Base-by-base conservation (phyloP, 2,797 vertebrate species). In the Myotis daubentonii region DNA sequence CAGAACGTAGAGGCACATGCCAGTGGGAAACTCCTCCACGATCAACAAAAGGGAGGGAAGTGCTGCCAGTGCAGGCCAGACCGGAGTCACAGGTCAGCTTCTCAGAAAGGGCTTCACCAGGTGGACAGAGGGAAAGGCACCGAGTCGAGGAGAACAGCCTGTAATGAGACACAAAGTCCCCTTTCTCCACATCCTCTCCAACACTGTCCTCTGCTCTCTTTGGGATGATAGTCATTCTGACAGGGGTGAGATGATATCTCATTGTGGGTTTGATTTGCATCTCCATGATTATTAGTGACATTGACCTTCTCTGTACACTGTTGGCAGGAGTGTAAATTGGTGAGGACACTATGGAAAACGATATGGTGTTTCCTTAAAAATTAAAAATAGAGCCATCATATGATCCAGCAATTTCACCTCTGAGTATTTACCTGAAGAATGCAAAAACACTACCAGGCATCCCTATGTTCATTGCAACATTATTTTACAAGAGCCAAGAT, bases 1-100 rank as follows among this genome's bases (percentile, higher is more conserved):
- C 3, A 2, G 13, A 16, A 20, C 0, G 0, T 0, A 11, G 23
- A 25, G 12, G 12, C 86, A 9, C 0, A 0, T 10, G 30, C 28
- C 60, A 62, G 5, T 30, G 60, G 28, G 13, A 30, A 62, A 15
- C 28, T 30, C 60, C 28, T 15, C 60, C 57, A 60, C 0, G 2
- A 62, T 62, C 60, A 62, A 62, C 28, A 30, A 60, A 60, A 60
- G 2, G 6, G 16, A 33, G n/a, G n/a, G 16, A 33, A 33, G 30
- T 33, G 65, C 65, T 66, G 16, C 1, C 2, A 1, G 1, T 0
- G 7, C 19, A 13, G 65, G 25, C 13, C 12, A 62, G 60, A 6
- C 60, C 1, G 12, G 28, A 1, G 19, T 1, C 15, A 12, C 3
- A 12, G 53, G 8, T 3, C 2, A 3, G 51, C 44, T 38, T 36